Evolutionary conservation across 2,888 invertebrate species (phyloP).

Genomic region (Ashinkailepas kermadecensis): DNA sequence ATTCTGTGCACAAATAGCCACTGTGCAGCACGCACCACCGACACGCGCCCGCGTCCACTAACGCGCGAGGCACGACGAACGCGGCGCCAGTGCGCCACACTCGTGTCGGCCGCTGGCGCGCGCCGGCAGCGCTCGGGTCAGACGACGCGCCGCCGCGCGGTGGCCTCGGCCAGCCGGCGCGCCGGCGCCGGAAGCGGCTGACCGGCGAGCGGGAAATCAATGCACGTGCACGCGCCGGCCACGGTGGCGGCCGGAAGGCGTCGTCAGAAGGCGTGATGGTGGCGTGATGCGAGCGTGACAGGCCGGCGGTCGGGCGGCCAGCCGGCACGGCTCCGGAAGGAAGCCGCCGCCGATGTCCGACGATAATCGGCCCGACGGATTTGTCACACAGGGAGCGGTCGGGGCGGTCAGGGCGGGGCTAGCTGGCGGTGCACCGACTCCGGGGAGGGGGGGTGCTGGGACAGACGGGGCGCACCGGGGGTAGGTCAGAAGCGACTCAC

Average conservation of each 20-base stretch:
- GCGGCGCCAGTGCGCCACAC: too few species aligned
- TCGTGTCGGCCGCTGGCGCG: too few species aligned
- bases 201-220: neutral
- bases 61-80: too few species aligned
- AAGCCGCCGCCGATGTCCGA: neutral
- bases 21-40: neutral
- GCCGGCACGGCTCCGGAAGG: conserved; percentile 4
- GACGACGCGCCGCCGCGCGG: too few species aligned
- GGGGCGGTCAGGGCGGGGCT: neutral
- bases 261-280: neutral
- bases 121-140: too few species aligned
- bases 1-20: neutral
- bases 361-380: neutral
- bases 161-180: neutral
- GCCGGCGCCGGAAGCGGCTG: neutral
- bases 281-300: neutral
- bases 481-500: too few species aligned
- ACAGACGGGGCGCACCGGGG: too few species aligned
- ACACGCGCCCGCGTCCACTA: neutral
- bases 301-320: neutral
- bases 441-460: too few species aligned
- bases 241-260: neutral
- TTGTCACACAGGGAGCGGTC: neutral
- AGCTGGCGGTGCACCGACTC: too few species aligned
- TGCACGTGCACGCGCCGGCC: conserved; percentile 16